These are phyloP conservation scores for Okapia johnstoni DNA, from an alignment of 2,113 vertebrate species.

Conservation along the genomic window DNA sequence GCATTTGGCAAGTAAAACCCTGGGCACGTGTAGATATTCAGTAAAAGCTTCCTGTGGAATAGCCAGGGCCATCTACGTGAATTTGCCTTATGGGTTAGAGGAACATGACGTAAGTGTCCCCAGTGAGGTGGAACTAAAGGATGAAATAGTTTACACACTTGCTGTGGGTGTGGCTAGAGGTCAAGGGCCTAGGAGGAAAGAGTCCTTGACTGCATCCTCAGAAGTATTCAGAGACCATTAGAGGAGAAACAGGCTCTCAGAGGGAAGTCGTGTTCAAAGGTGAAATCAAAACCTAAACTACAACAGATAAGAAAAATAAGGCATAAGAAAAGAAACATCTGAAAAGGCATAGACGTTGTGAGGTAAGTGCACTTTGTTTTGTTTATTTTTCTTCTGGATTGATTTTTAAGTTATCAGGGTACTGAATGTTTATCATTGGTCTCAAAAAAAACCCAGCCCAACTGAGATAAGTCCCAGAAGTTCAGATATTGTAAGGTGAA, in stretches of 20 bases:
- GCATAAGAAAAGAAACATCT: slow-evolving; percentile 16
- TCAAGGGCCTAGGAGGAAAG: slow-evolving; percentile 29
- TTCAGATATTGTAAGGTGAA: not conserved
- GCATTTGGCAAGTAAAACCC: slow-evolving; percentile 36
- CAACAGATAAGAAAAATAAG: slow-evolving; percentile 15
- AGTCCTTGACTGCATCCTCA: slow-evolving; percentile 30
- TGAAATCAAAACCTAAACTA: slow-evolving; percentile 19
- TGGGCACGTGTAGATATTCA: not conserved
- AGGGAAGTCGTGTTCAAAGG: slow-evolving; percentile 32
- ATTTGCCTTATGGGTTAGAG: slow-evolving; percentile 5
- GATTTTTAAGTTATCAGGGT: not conserved
- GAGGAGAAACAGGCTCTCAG: slow-evolving; percentile 20
- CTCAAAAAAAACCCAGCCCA: not conserved
- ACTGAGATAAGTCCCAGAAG: not conserved
- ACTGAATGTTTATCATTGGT: slow-evolving; percentile 2
- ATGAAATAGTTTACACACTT: slow-evolving; percentile 54
- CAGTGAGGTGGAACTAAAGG: slow-evolving; percentile 47
- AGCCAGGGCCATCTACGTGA: slow-evolving; percentile 21
- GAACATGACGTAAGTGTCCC: not conserved
- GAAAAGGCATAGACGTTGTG: slow-evolving; percentile 3
- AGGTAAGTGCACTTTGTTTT: slow-evolving; percentile 50
- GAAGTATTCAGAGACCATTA: slow-evolving; percentile 38
- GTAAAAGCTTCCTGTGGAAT: not conserved
- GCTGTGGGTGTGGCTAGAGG: slow-evolving; percentile 50
- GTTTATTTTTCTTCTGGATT: not conserved